These are phyloP conservation scores for Thymallus thymallus DNA, from an alignment of 2,113 vertebrate species.

Conservation along the genomic window DNA sequence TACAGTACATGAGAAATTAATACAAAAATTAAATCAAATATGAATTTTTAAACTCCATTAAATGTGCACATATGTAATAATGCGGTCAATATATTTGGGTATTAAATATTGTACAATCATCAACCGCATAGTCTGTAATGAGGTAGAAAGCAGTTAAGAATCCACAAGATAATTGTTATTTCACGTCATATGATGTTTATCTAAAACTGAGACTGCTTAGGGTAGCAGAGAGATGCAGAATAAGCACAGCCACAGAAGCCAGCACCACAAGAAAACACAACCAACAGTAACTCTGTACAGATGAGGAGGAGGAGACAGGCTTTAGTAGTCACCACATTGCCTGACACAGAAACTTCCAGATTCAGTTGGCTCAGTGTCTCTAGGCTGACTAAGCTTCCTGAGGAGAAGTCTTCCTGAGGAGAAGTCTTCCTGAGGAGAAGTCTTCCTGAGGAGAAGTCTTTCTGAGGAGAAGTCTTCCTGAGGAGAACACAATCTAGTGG, in stretches of 20 bases:
- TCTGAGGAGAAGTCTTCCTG: background rate
- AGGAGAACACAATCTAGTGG: background rate
- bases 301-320: conserved; percentile 41
- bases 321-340: conserved; percentile 36
- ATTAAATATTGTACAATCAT: conserved; percentile 21
- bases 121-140: conserved; percentile 39
- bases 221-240: conserved; percentile 27
- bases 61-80: too few relatives aligned
- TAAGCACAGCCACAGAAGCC: conserved; percentile 52
- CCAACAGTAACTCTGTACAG: conserved; percentile 52
- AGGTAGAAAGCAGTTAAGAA: conserved; percentile 34
- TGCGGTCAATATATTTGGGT: too few relatives aligned
- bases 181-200: background rate
- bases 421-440: too few relatives aligned
- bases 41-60: too few relatives aligned
- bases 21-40: too few relatives aligned
- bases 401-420: too few relatives aligned
- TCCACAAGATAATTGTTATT: conserved; percentile 7
- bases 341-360: conserved; percentile 1
- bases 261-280: conserved; percentile 54
- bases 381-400: background rate
- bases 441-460: too few relatives aligned
- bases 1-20: too few relatives aligned
- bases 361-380: background rate
- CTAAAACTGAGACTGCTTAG: conserved; percentile 39